Conservation (phyloP, 2,797 vertebrate genomes). For the Crocidura indochinensis region DNA sequence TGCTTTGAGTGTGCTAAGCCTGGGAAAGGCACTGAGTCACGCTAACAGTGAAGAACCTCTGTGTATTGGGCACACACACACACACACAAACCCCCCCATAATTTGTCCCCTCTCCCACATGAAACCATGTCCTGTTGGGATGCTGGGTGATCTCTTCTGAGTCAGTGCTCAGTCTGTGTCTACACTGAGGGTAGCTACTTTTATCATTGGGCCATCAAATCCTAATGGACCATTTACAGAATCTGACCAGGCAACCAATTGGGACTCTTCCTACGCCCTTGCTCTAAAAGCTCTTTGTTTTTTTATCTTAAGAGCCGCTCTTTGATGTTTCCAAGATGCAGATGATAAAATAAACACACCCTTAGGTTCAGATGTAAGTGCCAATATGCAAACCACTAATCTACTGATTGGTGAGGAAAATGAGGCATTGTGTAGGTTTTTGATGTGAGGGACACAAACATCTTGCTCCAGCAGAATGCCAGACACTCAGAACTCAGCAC, state of each 20-base stretch:
- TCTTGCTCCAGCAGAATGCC: not conserved
- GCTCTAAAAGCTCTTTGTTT: slow-evolving; percentile 58
- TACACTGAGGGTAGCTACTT: not conserved
- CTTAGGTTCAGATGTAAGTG: slow-evolving; percentile 47
- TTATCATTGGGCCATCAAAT: not conserved
- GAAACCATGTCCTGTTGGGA: not conserved
- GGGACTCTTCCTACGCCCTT: slow-evolving; percentile 16
- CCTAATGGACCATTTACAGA: not conserved
- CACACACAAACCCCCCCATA: too few species aligned
- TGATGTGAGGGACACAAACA: not conserved
- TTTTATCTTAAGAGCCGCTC: slow-evolving; percentile 74
- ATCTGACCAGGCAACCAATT: slow-evolving; percentile 57
- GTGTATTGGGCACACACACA: not conserved
- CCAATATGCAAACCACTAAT: not conserved
- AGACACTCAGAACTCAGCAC: accelerated
- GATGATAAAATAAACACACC: slow-evolving; percentile 69
- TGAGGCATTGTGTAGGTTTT: not conserved
- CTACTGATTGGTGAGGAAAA: slow-evolving; percentile 52
- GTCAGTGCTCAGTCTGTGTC: slow-evolving; percentile 2
- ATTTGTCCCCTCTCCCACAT: too few species aligned
- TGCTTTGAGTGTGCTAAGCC: not conserved
- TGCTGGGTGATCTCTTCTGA: slow-evolving; percentile 2
- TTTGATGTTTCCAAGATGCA: slow-evolving; percentile 70
- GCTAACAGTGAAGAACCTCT: not conserved
- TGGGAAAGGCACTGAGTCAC: not conserved